Base-by-base conservation (phyloP, 2,888 invertebrate genomes). In the Drosophila colorata region DNA sequence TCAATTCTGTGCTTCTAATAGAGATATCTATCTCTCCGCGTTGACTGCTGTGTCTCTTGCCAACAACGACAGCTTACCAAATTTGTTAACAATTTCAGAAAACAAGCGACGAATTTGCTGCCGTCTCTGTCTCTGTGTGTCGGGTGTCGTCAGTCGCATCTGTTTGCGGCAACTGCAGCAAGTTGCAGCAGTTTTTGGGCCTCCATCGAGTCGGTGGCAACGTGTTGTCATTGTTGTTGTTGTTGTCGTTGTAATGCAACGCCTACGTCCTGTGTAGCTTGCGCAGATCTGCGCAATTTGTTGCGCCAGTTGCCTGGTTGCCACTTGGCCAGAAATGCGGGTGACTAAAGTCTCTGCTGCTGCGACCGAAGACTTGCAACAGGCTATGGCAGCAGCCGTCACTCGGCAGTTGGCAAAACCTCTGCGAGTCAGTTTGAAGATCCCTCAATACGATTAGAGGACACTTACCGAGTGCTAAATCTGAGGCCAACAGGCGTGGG, bases 341-440 rank as follows among this genome's bases (percentile, higher is more conserved):
- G 74, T 72, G 76, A 76, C 76, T 76, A 76, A 75, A 74, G 61
- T 59, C 51, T 33, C 14, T 59, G 46, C 4, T 23, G 53, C 16
- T 7, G 13, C 7, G 20, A 63, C 52, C 44, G 63, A 38, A 35
- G 28, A 46, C 23, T 49, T 44, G 57, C 51, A 66, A 49, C 64
- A 4, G 28, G 51, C 65, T 35, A 18, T 68, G 57, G 61, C 55
- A 59, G 69, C 23, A 57, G 59, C 28, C 57, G 48, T 58, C 64
- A 57, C 64, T 64, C 70, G 47, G 59, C 70, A 55, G 69, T 48
- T n/a, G n/a, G n/a, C n/a, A n/a, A n/a, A n/a, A n/a, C n/a, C n/a
- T n/a, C n/a, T 55, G 38, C 52, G 9, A 43, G 20, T 60, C 65
- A 56, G 31, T 52, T 57, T 44, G 66, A 43, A 74, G 74, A 74